These are phyloP conservation scores for Metopolophium dirhodum DNA, from an alignment of 1,140 invertebrate genomes.

Conservation along the genomic window DNA sequence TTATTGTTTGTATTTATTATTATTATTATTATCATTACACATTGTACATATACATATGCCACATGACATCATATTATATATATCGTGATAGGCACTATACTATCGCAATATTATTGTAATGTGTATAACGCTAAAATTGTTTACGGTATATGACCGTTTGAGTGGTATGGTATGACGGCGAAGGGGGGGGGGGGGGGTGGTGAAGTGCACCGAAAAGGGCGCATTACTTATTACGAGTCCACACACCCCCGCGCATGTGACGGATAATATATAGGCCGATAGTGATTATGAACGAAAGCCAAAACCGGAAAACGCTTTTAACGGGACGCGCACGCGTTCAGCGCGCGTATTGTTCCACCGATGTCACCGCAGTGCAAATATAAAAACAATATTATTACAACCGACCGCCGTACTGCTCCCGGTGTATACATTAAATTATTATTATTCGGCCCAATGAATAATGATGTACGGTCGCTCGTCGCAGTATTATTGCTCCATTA, in stretches of 20 bases:
- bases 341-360: background rate
- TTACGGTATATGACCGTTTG: background rate
- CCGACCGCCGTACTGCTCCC: background rate
- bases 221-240: background rate
- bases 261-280: background rate
- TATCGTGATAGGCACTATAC: background rate
- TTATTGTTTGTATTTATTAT: background rate
- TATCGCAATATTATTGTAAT: background rate
- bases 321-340: background rate
- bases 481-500: background rate
- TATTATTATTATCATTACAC: background rate
- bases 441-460: background rate
- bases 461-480: background rate
- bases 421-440: background rate
- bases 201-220: background rate
- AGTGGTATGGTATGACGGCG: background rate
- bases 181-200: too few relatives aligned
- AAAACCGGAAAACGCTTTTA: slow-evolving; percentile 1
- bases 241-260: background rate
- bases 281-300: background rate
- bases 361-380: background rate
- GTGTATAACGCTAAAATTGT: background rate
- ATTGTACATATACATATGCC: background rate
- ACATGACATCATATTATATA: too few relatives aligned
- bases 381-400: slow-evolving; percentile 10